phyloP scores from a whole-genome alignment of 2,113 vertebrate genomes.

The Caloenas nicobarica region DNA sequence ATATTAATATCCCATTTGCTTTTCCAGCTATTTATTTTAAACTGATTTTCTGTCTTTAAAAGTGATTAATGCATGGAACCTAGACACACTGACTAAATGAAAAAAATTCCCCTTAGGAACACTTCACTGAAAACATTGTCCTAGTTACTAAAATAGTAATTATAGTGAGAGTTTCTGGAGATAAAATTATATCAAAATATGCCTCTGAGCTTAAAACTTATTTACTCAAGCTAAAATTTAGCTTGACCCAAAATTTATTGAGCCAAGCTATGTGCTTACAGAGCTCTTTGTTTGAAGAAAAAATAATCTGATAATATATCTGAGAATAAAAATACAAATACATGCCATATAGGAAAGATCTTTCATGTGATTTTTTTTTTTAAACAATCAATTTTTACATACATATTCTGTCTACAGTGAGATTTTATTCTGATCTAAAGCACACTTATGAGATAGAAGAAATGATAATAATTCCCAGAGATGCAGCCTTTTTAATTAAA shows the following conservation, averaged over 20 bases:
- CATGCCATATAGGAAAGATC: neutral
- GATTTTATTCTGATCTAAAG: neutral
- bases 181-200: constrained; percentile 46
- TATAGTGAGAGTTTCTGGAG: constrained; percentile 27
- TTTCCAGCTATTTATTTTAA: constrained; percentile 42
- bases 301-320: neutral
- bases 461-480: neutral
- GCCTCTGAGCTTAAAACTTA: constrained; percentile 44
- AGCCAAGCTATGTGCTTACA: neutral
- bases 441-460: neutral
- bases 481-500: constrained; percentile 50
- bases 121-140: constrained; percentile 31
- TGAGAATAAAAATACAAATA: neutral
- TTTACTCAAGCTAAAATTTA: constrained; percentile 41
- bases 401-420: neutral
- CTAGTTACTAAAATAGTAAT: constrained; percentile 47
- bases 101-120: neutral
- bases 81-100: constrained; percentile 31
- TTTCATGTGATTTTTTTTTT: neutral
- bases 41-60: constrained; percentile 48
- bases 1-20: constrained; percentile 31
- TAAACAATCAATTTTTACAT: neutral
- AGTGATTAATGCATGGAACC: constrained; percentile 46
- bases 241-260: neutral
- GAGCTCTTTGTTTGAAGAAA: neutral